Percentiles rank a stretch among this genome's conserved stretches.
Evolutionary conservation across 2,888 invertebrate genomes (phyloP).

Genomic region (Argyra leucocephala): DNA sequence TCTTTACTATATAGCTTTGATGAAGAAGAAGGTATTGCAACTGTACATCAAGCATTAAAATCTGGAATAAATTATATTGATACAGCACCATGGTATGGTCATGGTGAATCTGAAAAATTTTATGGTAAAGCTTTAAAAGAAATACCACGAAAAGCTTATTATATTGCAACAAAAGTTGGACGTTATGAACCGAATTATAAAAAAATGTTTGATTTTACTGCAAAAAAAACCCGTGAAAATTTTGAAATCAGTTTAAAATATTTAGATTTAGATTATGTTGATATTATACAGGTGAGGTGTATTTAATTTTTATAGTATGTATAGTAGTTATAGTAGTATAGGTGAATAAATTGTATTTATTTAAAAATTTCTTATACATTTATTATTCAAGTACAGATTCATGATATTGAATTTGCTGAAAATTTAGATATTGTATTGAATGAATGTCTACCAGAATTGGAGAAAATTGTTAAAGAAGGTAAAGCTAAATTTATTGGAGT

Average conservation of each 20-base stretch:
- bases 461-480: conserved; percentile 60
- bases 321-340: too few relatives aligned
- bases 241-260: conserved; percentile 64
- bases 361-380: too few relatives aligned
- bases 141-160: conserved; percentile 73
- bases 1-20: conserved; percentile 46
- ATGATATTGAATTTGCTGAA: conserved; percentile 82
- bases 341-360: too few relatives aligned
- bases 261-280: conserved; percentile 72
- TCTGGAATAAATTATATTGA: conserved; percentile 85
- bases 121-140: conserved; percentile 72
- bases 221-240: conserved; percentile 61
- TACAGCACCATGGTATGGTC: conserved; percentile 87
- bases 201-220: conserved; percentile 79
- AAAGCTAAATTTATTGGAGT: conserved; percentile 74
- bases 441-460: conserved; percentile 77
- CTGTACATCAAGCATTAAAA: conserved; percentile 62
- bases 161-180: conserved; percentile 85
- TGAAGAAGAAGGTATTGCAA: conserved; percentile 56
- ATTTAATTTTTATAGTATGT: not conserved
- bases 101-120: conserved; percentile 68
- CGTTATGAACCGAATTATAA: conserved; percentile 63
- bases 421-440: conserved; percentile 63
- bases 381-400: conserved; percentile 55
- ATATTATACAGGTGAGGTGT: conserved; percentile 68